Evolutionary conservation across 1,140 invertebrate genomes (phyloP).

Genomic region (Plodia interpunctella): DNA sequence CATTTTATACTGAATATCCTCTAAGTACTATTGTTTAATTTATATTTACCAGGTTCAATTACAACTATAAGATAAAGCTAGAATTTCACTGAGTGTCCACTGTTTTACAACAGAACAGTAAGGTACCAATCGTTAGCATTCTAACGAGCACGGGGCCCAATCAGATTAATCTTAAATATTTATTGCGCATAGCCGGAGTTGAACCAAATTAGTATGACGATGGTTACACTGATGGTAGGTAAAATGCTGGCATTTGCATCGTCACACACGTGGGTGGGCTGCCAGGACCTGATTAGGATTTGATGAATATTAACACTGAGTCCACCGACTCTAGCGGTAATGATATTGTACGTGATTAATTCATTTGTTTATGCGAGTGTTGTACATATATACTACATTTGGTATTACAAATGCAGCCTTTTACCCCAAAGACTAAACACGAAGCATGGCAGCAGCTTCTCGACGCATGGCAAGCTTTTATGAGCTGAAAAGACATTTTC

Average conservation of each 20-base stretch:
- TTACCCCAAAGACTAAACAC: no score
- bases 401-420: no score
- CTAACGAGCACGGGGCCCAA: slow-evolving; percentile 59
- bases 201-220: slow-evolving; percentile 72
- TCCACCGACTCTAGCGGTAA: slow-evolving; percentile 18
- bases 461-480: no score
- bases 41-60: neutral
- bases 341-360: slow-evolving; percentile 16
- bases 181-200: slow-evolving; percentile 68
- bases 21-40: no score
- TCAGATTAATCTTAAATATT: slow-evolving; percentile 77
- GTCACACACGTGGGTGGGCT: slow-evolving; percentile 63
- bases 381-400: no score
- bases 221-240: slow-evolving; percentile 63
- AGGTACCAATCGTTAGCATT: slow-evolving; percentile 64
- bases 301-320: slow-evolving; percentile 60
- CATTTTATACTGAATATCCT: no score
- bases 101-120: slow-evolving; percentile 34
- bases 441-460: no score
- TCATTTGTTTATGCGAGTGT: neutral
- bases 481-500: no score
- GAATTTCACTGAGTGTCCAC: slow-evolving; percentile 1
- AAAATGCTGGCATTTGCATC: slow-evolving; percentile 54
- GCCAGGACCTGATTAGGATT: slow-evolving; percentile 52
- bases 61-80: neutral